These are phyloP conservation scores for Apamea sordens DNA, from an alignment of 2,888 invertebrate genomes.

Conservation along the genomic window DNA sequence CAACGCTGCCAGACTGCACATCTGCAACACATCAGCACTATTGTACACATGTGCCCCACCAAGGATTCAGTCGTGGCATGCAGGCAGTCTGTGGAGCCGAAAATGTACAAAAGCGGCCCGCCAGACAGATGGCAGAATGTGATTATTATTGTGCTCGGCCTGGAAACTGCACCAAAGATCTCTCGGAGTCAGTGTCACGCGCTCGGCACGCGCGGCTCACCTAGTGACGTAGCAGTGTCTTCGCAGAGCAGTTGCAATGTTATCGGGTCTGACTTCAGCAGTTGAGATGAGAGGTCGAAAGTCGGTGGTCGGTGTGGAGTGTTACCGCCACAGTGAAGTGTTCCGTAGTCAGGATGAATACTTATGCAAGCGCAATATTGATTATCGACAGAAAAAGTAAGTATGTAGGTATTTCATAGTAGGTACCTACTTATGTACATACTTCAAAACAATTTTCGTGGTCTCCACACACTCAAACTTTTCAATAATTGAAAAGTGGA, in stretches of 20 bases:
- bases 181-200: not conserved
- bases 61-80: not conserved
- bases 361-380: not conserved
- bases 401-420: not conserved
- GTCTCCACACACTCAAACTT: no score
- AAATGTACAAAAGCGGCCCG: not conserved
- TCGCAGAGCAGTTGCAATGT: not conserved
- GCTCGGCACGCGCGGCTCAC: not conserved
- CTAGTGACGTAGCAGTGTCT: slow-evolving; percentile 6
- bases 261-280: not conserved
- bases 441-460: not conserved
- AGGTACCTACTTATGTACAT: not conserved
- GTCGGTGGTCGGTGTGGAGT: not conserved
- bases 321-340: not conserved
- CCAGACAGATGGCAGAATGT: not conserved
- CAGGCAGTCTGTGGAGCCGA: not conserved
- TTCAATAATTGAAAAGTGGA: no score
- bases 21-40: slow-evolving; percentile 74
- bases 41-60: not conserved
- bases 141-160: not conserved
- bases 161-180: not conserved
- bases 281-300: not conserved
- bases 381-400: not conserved
- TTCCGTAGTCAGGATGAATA: not conserved
- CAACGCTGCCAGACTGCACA: slow-evolving; percentile 89